These are phyloP conservation scores for Climacteris rufus DNA, from an alignment of 2,113 vertebrate genomes.

Conservation along the genomic window DNA sequence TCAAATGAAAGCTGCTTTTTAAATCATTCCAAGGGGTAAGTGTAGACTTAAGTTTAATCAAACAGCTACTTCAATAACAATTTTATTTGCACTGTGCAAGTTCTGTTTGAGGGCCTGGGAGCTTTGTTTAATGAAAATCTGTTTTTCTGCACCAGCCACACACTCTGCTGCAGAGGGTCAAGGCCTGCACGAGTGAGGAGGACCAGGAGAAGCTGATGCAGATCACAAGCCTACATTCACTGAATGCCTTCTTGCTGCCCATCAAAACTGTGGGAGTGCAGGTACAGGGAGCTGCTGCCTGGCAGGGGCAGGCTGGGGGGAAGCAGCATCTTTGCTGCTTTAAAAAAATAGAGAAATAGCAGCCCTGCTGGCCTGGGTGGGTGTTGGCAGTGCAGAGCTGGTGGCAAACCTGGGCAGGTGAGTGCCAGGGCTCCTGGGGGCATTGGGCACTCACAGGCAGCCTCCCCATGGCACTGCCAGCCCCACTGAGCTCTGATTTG, in stretches of 20 bases:
- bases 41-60: background rate
- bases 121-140: background rate
- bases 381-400: background rate
- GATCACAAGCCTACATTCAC: slow-evolving; percentile 97
- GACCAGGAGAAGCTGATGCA: slow-evolving; percentile 98
- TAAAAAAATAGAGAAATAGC: too few relatives aligned
- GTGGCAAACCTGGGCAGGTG: background rate
- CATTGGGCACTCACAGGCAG: background rate
- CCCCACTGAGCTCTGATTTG: too few relatives aligned
- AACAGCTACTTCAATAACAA: background rate
- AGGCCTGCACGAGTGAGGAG: slow-evolving; percentile 93
- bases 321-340: background rate
- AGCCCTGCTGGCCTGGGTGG: too few relatives aligned
- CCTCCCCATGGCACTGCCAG: too few relatives aligned
- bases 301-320: background rate
- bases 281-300: slow-evolving; percentile 67
- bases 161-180: slow-evolving; percentile 92
- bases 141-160: slow-evolving; percentile 83
- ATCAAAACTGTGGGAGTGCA: slow-evolving; percentile 99
- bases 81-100: background rate
- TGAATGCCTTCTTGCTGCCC: slow-evolving; percentile 97
- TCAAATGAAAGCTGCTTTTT: background rate
- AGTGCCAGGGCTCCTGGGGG: background rate
- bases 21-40: background rate
- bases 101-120: background rate